Evolutionary conservation across 2,113 vertebrate species (phyloP), one percentile per base, ranked within the genome.

Genomic region (Sula dactylatra): DNA sequence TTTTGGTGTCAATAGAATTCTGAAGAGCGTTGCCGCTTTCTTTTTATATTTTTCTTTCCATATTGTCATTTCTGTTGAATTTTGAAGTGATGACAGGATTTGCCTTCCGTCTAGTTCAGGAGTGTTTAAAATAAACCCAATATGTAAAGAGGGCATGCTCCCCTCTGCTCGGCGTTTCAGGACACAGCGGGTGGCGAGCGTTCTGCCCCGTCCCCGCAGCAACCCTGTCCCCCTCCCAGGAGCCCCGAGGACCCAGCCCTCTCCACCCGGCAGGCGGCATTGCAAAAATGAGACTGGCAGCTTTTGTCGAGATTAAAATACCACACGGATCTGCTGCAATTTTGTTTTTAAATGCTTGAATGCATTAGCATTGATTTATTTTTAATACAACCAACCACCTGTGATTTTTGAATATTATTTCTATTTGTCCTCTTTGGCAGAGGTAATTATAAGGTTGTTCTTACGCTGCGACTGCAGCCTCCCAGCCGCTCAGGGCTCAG

Each of bases 121-220:
- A 50, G 21, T 1, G 26, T 66, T 81, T 45, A 74, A 83, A 86
- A 82, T 54, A 70, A 82, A 54, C 42, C 14, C 58, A 1, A 26
- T 61, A 19, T 4, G 9, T 10, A 4, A 47, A 14, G 55, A 8
- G 22, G 22, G 40, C 0, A 0, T 0, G 0, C 4, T 67, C 2
- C 3, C 17, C 55, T 73, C 36, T 12, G 45, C 81, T 26, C 1
- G 0, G 69, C 21, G 56, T 36, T 34, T 26, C 9, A 4, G 58
- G 86, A 9, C 11, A 1, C 4, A 7, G 79, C 6, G 2, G 29
- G 72, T 1, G 5, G 12, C 1, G 2, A 26, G 64, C 1, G 12
- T 50, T 50, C 31, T 38, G 74, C 34, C 62, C 47, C 4, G 1
- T 11, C 38, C 42, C 54, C n/a, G 4, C 6, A 1, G 2, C 1